A percentile compares a stretch with the other conserved stretches of the same genome.
These are phyloP conservation scores for Crax fasciolata DNA, from an alignment of 2,797 vertebrate species.

Conservation along the genomic window DNA sequence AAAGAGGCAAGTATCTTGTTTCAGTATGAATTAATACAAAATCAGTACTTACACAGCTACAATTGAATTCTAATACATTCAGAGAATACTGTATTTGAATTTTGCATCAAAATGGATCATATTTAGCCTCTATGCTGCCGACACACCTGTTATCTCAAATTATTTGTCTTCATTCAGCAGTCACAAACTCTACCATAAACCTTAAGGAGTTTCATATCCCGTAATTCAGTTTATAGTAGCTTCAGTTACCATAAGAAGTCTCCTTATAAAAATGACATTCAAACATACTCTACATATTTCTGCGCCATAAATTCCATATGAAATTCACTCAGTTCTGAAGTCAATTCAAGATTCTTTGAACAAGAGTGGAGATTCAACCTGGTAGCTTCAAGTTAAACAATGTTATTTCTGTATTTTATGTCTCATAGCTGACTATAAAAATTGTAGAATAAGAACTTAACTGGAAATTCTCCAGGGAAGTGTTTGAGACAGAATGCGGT, in stretches of 20 bases:
- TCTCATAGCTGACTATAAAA: constrained; percentile 46
- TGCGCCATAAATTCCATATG: constrained; percentile 30
- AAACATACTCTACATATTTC: constrained; percentile 29
- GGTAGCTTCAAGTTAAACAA: constrained; percentile 54
- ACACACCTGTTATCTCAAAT: background rate
- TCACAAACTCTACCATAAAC: constrained; percentile 28
- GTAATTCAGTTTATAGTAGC: constrained; percentile 30
- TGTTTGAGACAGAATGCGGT: constrained; percentile 56
- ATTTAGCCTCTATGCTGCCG: constrained; percentile 13
- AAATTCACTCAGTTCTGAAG: constrained; percentile 30
- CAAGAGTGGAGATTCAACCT: constrained; percentile 19
- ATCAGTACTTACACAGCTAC: background rate
- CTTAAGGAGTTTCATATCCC: constrained; percentile 22
- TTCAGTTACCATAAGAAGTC: background rate
- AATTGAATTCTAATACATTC: background rate
- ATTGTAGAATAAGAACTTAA: constrained; percentile 62
- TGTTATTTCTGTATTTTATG: constrained; percentile 48
- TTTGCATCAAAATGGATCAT: constrained; percentile 21
- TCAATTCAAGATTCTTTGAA: constrained; percentile 23
- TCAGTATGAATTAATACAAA: constrained; percentile 18
- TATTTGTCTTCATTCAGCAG: constrained; percentile 37
- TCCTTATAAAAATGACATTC: constrained; percentile 26
- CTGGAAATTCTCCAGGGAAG: constrained; percentile 60
- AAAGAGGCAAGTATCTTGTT: background rate
- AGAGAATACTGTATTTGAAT: constrained; percentile 10